Percentiles rank a stretch among this genome's conserved stretches.
phyloP scores from a whole-genome alignment of 2,888 invertebrate genomes.

The Siphlonurus alternatus region DNA sequence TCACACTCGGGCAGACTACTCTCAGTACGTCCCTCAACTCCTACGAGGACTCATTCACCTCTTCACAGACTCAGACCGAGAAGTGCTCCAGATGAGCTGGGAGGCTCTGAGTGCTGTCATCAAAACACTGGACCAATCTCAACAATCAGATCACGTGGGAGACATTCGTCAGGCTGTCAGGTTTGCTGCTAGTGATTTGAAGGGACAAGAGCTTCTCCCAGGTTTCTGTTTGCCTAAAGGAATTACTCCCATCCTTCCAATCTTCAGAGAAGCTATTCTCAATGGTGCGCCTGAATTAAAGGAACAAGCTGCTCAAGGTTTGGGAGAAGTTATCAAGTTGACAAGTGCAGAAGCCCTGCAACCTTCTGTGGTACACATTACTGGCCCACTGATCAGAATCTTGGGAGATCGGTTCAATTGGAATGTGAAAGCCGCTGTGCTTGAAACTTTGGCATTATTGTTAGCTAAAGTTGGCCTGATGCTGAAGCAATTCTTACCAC shows the following conservation, averaged over 20 bases:
- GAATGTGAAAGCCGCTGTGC: conserved; percentile 87
- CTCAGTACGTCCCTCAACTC: conserved; percentile 73
- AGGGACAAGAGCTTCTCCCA: conserved; percentile 59
- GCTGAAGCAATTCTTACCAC: conserved; percentile 95
- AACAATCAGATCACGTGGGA: conserved; percentile 70
- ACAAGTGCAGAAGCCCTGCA: conserved; percentile 79
- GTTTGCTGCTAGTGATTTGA: conserved; percentile 72
- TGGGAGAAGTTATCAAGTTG: conserved; percentile 65
- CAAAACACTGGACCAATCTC: conserved; percentile 67
- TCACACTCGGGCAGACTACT: conserved; percentile 73
- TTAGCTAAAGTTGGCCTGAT: conserved; percentile 83
- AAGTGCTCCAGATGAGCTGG: conserved; percentile 73
- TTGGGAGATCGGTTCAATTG: conserved; percentile 80
- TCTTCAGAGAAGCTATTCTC: conserved; percentile 91
- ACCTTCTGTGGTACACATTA: conserved; percentile 92
- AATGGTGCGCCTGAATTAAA: conserved; percentile 92
- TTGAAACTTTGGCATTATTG: conserved; percentile 85
- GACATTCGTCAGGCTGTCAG: conserved; percentile 88
- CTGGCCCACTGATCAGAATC: conserved; percentile 94
- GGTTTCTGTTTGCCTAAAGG: conserved; percentile 90
- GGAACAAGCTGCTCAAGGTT: conserved; percentile 83
- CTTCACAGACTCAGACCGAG: conserved; percentile 64
- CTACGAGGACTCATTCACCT: conserved; percentile 72
- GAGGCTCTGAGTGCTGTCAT: conserved; percentile 81
- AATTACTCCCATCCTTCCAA: conserved; percentile 80